phyloP scores from a whole-genome alignment of 2,113 vertebrate genomes.

The Gorsachius goisagi region DNA sequence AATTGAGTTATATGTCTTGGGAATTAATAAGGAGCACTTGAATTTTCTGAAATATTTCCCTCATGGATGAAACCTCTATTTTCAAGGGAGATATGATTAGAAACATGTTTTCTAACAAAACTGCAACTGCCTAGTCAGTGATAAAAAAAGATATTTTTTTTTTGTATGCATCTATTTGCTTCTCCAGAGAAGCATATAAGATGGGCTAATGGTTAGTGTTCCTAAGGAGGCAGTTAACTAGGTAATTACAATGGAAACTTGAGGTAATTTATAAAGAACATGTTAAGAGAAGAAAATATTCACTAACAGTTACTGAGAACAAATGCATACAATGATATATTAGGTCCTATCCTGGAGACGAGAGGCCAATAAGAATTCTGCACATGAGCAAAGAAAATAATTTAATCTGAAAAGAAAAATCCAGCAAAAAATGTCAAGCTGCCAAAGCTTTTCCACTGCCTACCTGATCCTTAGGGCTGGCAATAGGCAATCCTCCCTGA shows the following conservation, averaged over 20 bases:
- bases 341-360: not conserved
- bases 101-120: not conserved
- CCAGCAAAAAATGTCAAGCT: not conserved
- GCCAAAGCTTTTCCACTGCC: not conserved
- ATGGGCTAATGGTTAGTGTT: not conserved
- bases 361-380: not conserved
- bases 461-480: not conserved
- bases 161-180: not conserved
- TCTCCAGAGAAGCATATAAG: not conserved
- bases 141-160: not conserved
- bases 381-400: not conserved
- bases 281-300: not conserved
- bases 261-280: not conserved
- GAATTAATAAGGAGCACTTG: not conserved
- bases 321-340: not conserved
- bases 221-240: not conserved
- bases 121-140: not conserved
- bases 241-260: not conserved
- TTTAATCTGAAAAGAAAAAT: not conserved
- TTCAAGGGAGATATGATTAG: not conserved
- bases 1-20: not conserved
- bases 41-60: not conserved
- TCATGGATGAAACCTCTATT: not conserved
- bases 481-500: not conserved
- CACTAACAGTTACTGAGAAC: not conserved